Conservation (phyloP, 2,888 invertebrate genomes). For the Drosophila tanythrix region DNA sequence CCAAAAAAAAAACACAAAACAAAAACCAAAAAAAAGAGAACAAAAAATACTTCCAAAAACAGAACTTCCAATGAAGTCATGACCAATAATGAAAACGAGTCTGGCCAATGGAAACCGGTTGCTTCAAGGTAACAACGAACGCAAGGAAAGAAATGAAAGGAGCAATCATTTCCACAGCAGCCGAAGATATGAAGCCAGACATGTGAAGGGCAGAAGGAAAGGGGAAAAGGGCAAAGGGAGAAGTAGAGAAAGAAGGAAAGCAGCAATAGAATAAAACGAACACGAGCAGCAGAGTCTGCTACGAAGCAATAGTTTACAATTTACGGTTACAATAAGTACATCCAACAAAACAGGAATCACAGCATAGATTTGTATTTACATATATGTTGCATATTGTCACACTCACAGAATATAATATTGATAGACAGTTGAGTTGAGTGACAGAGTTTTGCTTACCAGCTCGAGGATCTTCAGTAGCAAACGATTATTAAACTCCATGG, state of each 20-base stretch:
- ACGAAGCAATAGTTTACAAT: not conserved
- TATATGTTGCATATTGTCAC: not conserved
- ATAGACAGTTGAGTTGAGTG: not conserved
- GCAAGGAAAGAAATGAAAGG: not conserved
- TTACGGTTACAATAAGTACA: not conserved
- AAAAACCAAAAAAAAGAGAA: not conserved
- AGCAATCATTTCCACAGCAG: conserved; percentile 15
- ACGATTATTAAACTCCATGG: conserved; percentile 84
- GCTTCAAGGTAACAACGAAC: conserved; percentile 20
- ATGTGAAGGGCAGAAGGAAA: not conserved
- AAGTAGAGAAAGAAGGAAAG: conserved; percentile 2
- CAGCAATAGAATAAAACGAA: conserved; percentile 9
- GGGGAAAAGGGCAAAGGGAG: not conserved
- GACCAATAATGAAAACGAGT: conserved; percentile 42
- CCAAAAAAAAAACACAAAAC: conserved; percentile 5
- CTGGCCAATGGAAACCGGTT: conserved; percentile 45
- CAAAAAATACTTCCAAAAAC: conserved; percentile 15
- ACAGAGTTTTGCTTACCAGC: conserved; percentile 77
- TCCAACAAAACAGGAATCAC: conserved; percentile 1
- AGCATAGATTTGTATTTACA: not conserved
- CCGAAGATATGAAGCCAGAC: conserved; percentile 1
- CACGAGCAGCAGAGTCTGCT: not conserved
- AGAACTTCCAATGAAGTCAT: conserved; percentile 45
- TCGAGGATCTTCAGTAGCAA: conserved; percentile 83
- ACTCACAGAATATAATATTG: not conserved